Conservation (phyloP, 2,888 invertebrate species). For the Tortricodes alternella region DNA sequence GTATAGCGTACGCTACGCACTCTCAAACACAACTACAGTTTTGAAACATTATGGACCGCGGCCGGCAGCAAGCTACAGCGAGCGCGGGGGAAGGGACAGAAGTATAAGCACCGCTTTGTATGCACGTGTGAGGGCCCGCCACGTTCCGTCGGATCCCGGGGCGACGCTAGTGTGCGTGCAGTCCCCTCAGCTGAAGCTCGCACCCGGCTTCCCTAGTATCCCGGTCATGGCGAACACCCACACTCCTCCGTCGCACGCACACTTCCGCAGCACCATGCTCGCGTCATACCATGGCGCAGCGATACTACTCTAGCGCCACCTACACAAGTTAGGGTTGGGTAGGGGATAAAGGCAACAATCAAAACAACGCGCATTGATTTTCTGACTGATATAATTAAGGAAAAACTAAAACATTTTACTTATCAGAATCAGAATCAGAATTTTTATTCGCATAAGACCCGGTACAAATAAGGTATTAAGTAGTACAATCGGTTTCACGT, state of each 20-base stretch:
- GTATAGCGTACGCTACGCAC: constrained; percentile 55
- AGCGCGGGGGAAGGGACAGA: constrained; percentile 46
- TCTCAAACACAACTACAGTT: constrained; percentile 62
- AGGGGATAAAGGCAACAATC: too few relatives aligned
- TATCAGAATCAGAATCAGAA: too few relatives aligned
- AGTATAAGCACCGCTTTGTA: constrained; percentile 50
- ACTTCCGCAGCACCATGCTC: constrained; percentile 9
- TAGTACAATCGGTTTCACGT: too few relatives aligned
- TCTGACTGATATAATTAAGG: too few relatives aligned
- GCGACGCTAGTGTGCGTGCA: constrained; percentile 24
- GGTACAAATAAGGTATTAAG: too few relatives aligned
- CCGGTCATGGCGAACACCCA: constrained; percentile 9
- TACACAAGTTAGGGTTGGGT: too few relatives aligned
- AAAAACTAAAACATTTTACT: too few relatives aligned
- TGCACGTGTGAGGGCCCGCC: constrained; percentile 57
- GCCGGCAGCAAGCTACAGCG: constrained; percentile 42
- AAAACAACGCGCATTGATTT: too few relatives aligned
- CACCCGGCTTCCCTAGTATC: constrained; percentile 19
- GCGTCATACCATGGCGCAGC: constrained; percentile 41
- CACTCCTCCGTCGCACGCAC: constrained; percentile 14
- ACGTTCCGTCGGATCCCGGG: constrained; percentile 32
- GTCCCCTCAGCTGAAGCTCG: constrained; percentile 23
- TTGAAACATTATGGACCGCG: constrained; percentile 27
- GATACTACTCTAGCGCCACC: too few relatives aligned
- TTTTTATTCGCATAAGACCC: too few relatives aligned